Conservation (phyloP, 2,888 invertebrate genomes). For the Netelia fuscicornis region DNA sequence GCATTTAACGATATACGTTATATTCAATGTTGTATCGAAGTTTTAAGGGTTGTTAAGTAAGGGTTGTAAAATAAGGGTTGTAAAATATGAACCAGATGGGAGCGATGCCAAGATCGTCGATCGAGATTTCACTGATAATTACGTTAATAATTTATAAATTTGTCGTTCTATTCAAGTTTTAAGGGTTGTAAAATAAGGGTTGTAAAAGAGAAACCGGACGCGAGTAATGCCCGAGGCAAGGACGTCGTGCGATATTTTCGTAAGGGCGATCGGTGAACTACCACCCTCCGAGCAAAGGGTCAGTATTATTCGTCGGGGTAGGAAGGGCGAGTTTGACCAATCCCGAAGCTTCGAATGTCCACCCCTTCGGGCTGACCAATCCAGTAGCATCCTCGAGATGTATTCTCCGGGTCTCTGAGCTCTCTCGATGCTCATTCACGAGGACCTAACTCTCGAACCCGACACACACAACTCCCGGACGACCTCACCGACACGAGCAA, state of each 20-base stretch:
- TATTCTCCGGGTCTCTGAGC: slow-evolving; percentile 37
- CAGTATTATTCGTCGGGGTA: slow-evolving; percentile 77
- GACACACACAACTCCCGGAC: slow-evolving; percentile 14
- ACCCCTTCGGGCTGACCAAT: slow-evolving; percentile 83
- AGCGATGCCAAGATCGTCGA: neutral
- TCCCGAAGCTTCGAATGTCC: slow-evolving; percentile 80
- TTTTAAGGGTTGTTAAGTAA: too few species aligned
- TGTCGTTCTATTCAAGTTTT: neutral
- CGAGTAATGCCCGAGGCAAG: slow-evolving; percentile 20
- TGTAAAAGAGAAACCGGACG: neutral
- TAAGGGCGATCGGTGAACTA: slow-evolving; percentile 61
- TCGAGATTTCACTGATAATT: neutral
- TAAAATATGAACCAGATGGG: neutral
- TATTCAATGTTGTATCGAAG: neutral
- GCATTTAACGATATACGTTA: neutral
- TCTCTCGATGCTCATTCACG: slow-evolving; percentile 53
- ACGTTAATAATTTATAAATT: neutral
- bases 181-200: too few species aligned
- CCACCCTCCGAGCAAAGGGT: slow-evolving; percentile 79
- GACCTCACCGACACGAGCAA: slow-evolving; percentile 17
- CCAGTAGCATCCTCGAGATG: slow-evolving; percentile 72
- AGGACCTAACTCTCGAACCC: slow-evolving; percentile 22
- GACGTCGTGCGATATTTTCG: slow-evolving; percentile 23
- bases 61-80: too few species aligned
- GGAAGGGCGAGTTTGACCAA: slow-evolving; percentile 82